Evolutionary conservation across 2,113 vertebrate species (phyloP), one percentile per base, ranked within the genome.

Genomic region (Ictalurus furcatus): DNA sequence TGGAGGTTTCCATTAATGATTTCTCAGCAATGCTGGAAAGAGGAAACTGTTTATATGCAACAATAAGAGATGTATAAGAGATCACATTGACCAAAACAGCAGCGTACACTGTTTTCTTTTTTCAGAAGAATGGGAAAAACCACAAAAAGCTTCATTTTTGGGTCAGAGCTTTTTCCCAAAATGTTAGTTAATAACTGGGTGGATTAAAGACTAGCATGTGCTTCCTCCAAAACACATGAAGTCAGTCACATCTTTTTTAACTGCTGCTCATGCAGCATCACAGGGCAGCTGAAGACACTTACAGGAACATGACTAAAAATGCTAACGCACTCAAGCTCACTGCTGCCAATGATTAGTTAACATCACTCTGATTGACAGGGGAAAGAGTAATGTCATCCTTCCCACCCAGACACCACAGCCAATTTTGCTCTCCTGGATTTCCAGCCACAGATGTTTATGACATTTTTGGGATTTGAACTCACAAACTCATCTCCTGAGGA

Each of bases 1-100:
- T 79, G 11, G 44, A 14, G 6, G 12, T 48, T 52, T 79, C 28
- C 74, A 54, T n/a, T 56, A 56, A 30, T 88, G 76, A 89, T 89
- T 88, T 56, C 14, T 69, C 63, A 67, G 21, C 9, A 86, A 37
- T 58, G 82, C 71, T 56, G 67, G 44, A 87, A 67, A 63, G n/a
- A 63, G 67, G 34, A 73, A n/a, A 73, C 69, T 69, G 6, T n/a
- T 79, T 78, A 25, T 6, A 4, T 21, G 30, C 17, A 88, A 19
- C 28, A n/a, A n/a, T 44, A 44, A 44, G 40, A 48, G 44, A 7
- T n/a, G 34, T 59, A 58, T 25, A 83, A 76, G 58, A 85, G n/a
- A 59, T 67, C 37, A 61, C 8, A 17, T 28, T 78, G 61, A 87
- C 40, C 56, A 78, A 87, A 78, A 78, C 37, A 87, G 37, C 37